Evolutionary conservation across 2,888 invertebrate species (phyloP), one percentile per base, ranked within the genome.

Genomic region (Drosophila ustulata): DNA sequence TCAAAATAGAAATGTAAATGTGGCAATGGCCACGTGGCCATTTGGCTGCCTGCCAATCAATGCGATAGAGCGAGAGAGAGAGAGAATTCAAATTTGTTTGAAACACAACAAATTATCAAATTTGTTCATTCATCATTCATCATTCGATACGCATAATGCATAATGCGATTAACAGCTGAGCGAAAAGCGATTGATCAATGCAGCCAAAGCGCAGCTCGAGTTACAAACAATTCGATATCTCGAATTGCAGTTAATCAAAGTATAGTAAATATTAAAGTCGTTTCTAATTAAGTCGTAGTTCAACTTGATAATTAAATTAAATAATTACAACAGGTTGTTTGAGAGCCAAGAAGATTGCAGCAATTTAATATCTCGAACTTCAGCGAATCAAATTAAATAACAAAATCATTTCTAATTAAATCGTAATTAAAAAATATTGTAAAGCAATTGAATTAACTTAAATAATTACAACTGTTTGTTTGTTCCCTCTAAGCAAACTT

Each of bases 21-120:
- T 34, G 34, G 34, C 34, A 34, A 34, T 32, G 55, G 63, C 72
- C 72, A 80, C 65, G 62, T 76, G 76, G 50, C 45, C 51, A 62
- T 43, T 72, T 66, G 63, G 70, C 30, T n/a, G 11, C 26, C 25
- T 53, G 73, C 73, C 73, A 69, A 64, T 18, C 18, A 18, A 18
- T 18, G 18, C 18, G 18, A 18, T 18, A 18, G 18, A 39, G 28
- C 9, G 55, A n/a, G n/a, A n/a, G n/a, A n/a, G n/a, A 49, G 13
- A 47, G 37, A 45, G 4, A 52, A 39, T 41, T 67, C 56, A 49
- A 56, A 39, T 51, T 66, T 34, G 49, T 25, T 32, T 53, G 6
- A 6, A 30, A 6, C 30, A 30, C 30, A 6, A 30, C n/a, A 37
- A 37, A 37, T 37, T 37, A 37, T 37, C n/a, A 37, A 11, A 11